Base-by-base conservation (phyloP, 2,888 invertebrate genomes). In the Phyto melanocephala region DNA sequence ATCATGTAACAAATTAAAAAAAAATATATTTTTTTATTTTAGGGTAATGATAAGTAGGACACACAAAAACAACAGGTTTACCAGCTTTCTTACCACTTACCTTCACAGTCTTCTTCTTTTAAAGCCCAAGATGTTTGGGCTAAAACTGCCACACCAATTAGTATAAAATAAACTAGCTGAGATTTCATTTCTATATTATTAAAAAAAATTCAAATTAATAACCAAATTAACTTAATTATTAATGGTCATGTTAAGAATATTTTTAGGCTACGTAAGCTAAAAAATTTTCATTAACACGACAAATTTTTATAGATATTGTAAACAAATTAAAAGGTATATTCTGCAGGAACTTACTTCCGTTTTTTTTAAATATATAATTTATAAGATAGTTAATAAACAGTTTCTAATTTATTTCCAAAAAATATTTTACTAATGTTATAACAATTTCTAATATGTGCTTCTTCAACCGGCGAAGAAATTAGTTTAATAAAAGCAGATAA, bases 91-190 rank as follows among this genome's bases (percentile, higher is more conserved):
- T 92, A 94, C 94, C 94, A 84, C 88, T 89, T 92, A 95, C 95
- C 95, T 94, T 97, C 96, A 89, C 97, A 97, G 81, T 96, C 96
- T 85, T 95, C 96, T 89, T 94, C 94, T 91, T 93, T 96, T 40
- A 96, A 91, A 72, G 94, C 93, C 77, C 80, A 71, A 79, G 92
- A 88, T 86, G 89, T 86, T 56, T 88, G 87, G 75, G 91, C 90
- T 37, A 92, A 54, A 88, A 90, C 87, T 40, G 92, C 83, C 68
- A 92, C 81, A 88, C 92, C 86, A 87, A 91, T 85, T 50, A 86
- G 74, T 72, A 86, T 47, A 0, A 89, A 62, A 62, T 52, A 80
- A 65, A 89, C 33, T 60, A 89, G 40, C 81, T 89, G 85, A 77
- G 87, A 81, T 75, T 87, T 88, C 87, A 88, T 90, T 85, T 86